Conservation (phyloP, 2,797 vertebrate genomes). For the Lagorchestes hirsutus region DNA sequence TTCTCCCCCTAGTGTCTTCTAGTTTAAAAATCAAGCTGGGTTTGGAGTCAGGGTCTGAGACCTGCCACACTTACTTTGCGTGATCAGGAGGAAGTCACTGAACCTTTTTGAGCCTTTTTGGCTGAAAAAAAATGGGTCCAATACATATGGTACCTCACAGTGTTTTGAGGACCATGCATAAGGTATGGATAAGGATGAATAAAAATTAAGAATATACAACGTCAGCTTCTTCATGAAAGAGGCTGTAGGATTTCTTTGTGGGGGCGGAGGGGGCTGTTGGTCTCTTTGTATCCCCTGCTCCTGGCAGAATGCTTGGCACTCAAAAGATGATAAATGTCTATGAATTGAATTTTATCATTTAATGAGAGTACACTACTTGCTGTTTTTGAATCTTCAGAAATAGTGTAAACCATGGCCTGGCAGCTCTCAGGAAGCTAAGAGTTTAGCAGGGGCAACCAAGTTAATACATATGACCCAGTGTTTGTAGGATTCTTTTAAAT, state of each 20-base stretch:
- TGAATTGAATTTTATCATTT: not conserved
- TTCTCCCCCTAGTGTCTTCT: not conserved
- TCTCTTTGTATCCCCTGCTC: not conserved
- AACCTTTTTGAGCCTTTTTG: not conserved
- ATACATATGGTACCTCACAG: not conserved
- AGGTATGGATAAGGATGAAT: not conserved
- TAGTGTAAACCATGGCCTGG: too few relatives aligned
- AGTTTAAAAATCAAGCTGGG: not conserved
- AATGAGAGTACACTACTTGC: not conserved
- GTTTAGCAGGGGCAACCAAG: too few relatives aligned
- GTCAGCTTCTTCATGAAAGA: not conserved
- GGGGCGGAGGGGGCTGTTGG: too few relatives aligned
- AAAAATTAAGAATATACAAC: too few relatives aligned
- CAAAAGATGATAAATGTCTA: not conserved
- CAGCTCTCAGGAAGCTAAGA: too few relatives aligned
- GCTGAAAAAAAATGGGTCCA: not conserved
- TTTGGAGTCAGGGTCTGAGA: not conserved
- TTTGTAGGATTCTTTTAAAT: too few relatives aligned
- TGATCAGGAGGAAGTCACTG: not conserved
- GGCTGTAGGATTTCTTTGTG: not conserved
- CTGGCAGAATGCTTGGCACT: not conserved
- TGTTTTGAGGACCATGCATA: not conserved
- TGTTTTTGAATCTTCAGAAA: not conserved
- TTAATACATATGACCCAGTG: too few relatives aligned
- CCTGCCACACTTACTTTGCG: not conserved